Evolutionary conservation across 2,888 invertebrate genomes (phyloP).

Genomic region (Caenorhabditis sp.): DNA sequence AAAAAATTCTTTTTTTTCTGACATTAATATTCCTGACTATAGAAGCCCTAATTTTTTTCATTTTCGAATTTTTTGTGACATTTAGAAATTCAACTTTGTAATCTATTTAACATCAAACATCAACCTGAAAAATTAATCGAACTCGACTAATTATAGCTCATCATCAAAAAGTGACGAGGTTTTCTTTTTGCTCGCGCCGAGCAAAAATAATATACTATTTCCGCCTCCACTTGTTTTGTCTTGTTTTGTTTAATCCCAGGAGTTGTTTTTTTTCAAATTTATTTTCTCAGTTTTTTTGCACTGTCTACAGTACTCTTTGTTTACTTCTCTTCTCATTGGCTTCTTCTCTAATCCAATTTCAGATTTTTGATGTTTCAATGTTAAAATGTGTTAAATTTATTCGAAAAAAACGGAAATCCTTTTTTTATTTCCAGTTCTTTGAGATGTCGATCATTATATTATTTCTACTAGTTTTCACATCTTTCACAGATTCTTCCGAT

Average conservation of each 20-base stretch:
- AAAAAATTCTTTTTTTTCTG: no score
- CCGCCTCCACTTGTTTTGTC: not conserved
- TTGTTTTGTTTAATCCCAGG: not conserved
- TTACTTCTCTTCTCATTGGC: not conserved
- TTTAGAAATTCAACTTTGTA: not conserved
- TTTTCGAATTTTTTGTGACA: no score
- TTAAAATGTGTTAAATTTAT: no score
- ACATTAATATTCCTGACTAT: no score
- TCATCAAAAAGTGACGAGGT: not conserved
- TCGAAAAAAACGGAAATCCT: no score
- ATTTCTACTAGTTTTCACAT: conserved; percentile 19
- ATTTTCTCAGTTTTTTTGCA: not conserved
- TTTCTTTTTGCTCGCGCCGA: no score
- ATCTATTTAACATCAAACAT: not conserved
- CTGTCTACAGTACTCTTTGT: not conserved
- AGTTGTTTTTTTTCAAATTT: no score
- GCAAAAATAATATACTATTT: no score
- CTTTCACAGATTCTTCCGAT: not conserved
- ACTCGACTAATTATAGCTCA: not conserved
- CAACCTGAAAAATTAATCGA: not conserved
- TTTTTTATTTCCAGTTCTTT: no score
- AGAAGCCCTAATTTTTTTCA: no score
- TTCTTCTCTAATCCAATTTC: not conserved
- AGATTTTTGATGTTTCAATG: not conserved
- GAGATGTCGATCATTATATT: conserved; percentile 31